Evolutionary conservation across 2,888 invertebrate species (phyloP), one percentile per base, ranked within the genome.

Genomic region (Drosophila rellima): DNA sequence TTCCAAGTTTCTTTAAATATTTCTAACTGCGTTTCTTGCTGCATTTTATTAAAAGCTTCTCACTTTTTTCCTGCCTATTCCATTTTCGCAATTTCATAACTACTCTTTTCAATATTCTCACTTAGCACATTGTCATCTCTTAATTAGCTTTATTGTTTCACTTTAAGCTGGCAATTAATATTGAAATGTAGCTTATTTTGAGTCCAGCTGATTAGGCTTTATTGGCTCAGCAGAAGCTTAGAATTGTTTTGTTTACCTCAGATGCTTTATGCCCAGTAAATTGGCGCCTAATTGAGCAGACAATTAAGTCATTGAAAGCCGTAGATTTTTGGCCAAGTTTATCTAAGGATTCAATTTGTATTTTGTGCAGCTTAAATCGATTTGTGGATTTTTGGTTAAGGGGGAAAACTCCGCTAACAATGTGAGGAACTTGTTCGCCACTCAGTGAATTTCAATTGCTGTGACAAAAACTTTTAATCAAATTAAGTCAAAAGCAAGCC

Each of bases 391-490:
- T 42, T 18, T 6, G 33, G n/a, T 13, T 13, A n/a, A 13, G 5
- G 15, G 15, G 8, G 2, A 40, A 10, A 40, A 70, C 29, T 20
- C 50, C 39, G 59, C 60, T 31, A 76, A 64, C 63, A 64, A 51
- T 33, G 35, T 15, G 51, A 63, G 57, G 37, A 65, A 65, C 29
- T 78, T 78, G 20, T 54, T 35, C 20, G 47, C 18, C 47, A 44
- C 55, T 10, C 44, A 44, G 45, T 45, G 61, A 48, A 72, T 73
- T 74, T 78, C 59, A 67, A 60, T 64, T 52, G 65, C 56, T 51
- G 54, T 45, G 66, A 54, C 64, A 57, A 52, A 82, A 89, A 89
- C 78, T 85, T 85, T 85, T 85, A 85, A 85, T 85, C 89, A 85
- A 85, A 85, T 85, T 85, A 85, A 85, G 84, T 84, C 88, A 63